Percentiles rank a stretch among this genome's conserved stretches.
These are phyloP conservation scores for Hyaena hyaena DNA, from an alignment of 2,113 vertebrate species.

Conservation along the genomic window DNA sequence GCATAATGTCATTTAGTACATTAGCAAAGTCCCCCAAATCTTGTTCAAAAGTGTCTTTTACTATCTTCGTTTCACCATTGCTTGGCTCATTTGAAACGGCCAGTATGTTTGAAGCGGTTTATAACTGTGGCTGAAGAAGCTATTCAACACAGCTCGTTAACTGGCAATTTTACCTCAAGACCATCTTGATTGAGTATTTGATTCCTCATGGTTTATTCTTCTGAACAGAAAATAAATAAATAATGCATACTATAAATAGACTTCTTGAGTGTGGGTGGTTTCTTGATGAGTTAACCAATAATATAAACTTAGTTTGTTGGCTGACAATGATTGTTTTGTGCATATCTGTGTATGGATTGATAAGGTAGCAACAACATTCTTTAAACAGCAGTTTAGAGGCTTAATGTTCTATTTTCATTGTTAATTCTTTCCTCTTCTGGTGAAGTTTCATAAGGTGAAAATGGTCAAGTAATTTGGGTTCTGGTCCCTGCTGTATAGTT, in stretches of 20 bases:
- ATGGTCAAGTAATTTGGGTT: slow-evolving; percentile 68
- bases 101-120: slow-evolving; percentile 61
- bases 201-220: slow-evolving; percentile 48
- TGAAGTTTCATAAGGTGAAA: slow-evolving; percentile 54
- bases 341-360: not conserved
- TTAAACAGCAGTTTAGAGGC: not conserved
- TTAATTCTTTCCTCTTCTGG: slow-evolving; percentile 58
- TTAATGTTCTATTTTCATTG: slow-evolving; percentile 45
- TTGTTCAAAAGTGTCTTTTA: slow-evolving; percentile 60
- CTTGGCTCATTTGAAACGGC: slow-evolving; percentile 71
- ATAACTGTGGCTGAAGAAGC: slow-evolving; percentile 61
- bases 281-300: not conserved
- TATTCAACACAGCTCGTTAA: slow-evolving; percentile 76
- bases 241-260: not conserved
- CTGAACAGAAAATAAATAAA: not conserved
- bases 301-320: not conserved
- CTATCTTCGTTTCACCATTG: slow-evolving; percentile 63
- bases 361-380: not conserved
- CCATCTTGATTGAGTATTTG: slow-evolving; percentile 3
- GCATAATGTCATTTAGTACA: slow-evolving; percentile 63
- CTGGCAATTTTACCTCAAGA: slow-evolving; percentile 75
- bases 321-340: not conserved
- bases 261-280: not conserved
- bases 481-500: slow-evolving; percentile 28
- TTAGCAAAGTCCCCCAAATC: slow-evolving; percentile 56